phyloP scores from a whole-genome alignment of 2,888 invertebrate genomes.

The Sesamia inferens region DNA sequence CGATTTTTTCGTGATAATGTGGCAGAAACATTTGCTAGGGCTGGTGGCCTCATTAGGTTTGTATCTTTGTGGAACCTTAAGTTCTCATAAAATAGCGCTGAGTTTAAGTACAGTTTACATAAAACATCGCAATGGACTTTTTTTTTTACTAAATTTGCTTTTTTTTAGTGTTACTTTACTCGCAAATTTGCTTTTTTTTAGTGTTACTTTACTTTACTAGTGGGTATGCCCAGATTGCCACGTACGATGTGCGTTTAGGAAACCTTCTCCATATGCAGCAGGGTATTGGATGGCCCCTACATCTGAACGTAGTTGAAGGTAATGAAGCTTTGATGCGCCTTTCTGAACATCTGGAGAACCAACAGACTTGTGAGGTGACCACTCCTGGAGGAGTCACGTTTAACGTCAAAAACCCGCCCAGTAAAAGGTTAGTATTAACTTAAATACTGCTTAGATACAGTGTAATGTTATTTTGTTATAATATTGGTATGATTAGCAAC shows the following conservation, averaged over 20 bases:
- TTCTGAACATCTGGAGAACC: constrained; percentile 67
- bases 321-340: constrained; percentile 81
- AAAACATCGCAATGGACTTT: neutral
- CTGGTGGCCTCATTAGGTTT: constrained; percentile 36
- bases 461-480: neutral
- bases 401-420: constrained; percentile 72
- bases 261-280: constrained; percentile 78
- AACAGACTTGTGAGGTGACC: constrained; percentile 73
- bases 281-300: constrained; percentile 81
- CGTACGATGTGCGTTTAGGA: constrained; percentile 68
- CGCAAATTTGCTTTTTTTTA: constrained; percentile 32
- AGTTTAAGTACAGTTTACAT: neutral
- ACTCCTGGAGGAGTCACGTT: constrained; percentile 77
- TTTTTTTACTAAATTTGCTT: neutral
- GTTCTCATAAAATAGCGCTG: neutral
- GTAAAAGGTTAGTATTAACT: constrained; percentile 70
- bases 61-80: constrained; percentile 1
- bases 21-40: constrained; percentile 12
- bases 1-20: constrained; percentile 14
- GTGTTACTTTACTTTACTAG: constrained; percentile 54
- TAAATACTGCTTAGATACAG: neutral
- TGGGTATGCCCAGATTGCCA: constrained; percentile 55
- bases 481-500: neutral
- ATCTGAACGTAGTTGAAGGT: constrained; percentile 75
- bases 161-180: constrained; percentile 56